phyloP scores from a whole-genome alignment of 2,797 vertebrate species.

The Discoglossus pictus region DNA sequence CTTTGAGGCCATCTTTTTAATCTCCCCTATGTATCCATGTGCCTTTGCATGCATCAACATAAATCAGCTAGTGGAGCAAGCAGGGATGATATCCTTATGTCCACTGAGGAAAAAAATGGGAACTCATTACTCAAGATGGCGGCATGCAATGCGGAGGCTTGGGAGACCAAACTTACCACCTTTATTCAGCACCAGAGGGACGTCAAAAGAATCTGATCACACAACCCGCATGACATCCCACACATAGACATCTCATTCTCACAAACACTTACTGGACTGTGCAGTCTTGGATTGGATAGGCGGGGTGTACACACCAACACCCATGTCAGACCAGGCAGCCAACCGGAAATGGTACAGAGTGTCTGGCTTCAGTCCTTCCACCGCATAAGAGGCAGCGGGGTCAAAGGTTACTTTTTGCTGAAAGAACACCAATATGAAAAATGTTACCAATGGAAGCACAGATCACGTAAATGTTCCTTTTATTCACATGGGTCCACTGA shows the following conservation, averaged over 20 bases:
- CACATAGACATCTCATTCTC: not conserved
- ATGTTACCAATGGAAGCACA: not conserved
- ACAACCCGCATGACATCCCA: not conserved
- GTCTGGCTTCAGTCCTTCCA: conserved; percentile 90
- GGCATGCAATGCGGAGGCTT: conserved; percentile 5
- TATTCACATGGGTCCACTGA: no score
- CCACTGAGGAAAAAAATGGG: no score
- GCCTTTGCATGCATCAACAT: no score
- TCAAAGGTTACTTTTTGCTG: conserved; percentile 84
- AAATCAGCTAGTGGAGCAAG: conserved; percentile 1
- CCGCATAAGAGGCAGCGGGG: conserved; percentile 80
- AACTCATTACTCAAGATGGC: no score
- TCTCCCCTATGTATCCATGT: no score
- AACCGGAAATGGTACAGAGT: conserved; percentile 87
- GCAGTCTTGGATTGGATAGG: conserved; percentile 82
- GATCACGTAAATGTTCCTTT: no score
- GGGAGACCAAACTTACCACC: conserved; percentile 23
- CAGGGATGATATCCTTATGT: conserved; percentile 26
- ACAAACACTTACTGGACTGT: conserved; percentile 88
- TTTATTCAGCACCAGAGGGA: conserved; percentile 30
- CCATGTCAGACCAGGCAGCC: conserved; percentile 87
- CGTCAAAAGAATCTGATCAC: not conserved
- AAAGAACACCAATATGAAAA: conserved; percentile 32
- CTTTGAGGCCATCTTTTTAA: no score
- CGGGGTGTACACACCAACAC: conserved; percentile 87